Conservation (phyloP, 2,888 invertebrate species). For the Calephelis perditalis region DNA sequence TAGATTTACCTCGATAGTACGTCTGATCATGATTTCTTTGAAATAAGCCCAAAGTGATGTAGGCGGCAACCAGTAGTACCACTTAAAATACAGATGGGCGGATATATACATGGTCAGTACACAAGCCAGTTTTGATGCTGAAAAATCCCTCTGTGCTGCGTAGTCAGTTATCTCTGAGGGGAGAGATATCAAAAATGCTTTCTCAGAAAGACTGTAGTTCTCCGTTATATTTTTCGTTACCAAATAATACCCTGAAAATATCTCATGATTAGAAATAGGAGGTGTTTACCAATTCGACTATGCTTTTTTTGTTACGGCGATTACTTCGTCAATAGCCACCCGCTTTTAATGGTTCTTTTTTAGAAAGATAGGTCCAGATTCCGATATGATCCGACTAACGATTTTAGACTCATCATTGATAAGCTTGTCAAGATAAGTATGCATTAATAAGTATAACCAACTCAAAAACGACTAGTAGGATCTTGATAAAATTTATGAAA, state of each 20-base stretch:
- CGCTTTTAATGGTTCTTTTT: no score
- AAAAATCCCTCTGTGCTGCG: constrained; percentile 53
- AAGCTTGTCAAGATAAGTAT: no score
- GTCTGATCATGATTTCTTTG: constrained; percentile 58
- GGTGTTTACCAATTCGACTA: no score
- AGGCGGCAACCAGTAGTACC: constrained; percentile 59
- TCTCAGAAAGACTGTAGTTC: constrained; percentile 50
- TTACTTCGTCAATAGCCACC: no score
- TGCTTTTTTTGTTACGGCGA: no score
- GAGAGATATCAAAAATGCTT: constrained; percentile 45
- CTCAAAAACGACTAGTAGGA: no score
- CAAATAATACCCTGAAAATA: constrained; percentile 43
- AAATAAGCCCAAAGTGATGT: constrained; percentile 54
- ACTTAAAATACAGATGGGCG: constrained; percentile 55
- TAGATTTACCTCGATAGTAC: constrained; percentile 53
- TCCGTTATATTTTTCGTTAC: constrained; percentile 48
- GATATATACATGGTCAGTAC: constrained; percentile 53
- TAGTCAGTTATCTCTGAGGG: constrained; percentile 52
- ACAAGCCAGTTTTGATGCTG: constrained; percentile 46
- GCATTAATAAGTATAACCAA: no score
- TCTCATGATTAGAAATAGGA: not conserved
- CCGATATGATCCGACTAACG: no score
- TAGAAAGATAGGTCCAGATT: no score
- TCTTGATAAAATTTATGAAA: no score
- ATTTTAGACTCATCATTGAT: no score